Percentiles rank a stretch among this genome's conserved stretches.
Evolutionary conservation across 2,797 vertebrate genomes (phyloP).

Genomic region (Neosilurus hyrtlii): DNA sequence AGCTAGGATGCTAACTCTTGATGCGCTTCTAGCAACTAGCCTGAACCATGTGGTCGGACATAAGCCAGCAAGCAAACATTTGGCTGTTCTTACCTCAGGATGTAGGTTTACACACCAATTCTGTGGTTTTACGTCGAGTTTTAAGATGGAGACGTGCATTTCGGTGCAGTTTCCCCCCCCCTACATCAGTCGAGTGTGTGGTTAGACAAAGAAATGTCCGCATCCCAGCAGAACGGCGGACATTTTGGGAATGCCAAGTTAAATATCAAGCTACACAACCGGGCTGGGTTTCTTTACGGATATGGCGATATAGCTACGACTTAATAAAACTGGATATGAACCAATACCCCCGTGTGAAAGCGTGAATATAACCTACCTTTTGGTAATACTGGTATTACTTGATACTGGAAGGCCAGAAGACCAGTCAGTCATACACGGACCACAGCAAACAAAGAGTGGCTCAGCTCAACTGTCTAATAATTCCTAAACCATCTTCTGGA

Average conservation of each 20-base stretch:
- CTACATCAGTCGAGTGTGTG: neutral
- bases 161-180: neutral
- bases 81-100: neutral
- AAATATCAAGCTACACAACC: neutral
- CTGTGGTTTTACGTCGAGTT: neutral
- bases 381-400: neutral
- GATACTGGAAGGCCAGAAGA: neutral
- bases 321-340: neutral
- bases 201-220: conserved; percentile 47
- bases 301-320: neutral
- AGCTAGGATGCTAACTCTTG: conserved; percentile 50
- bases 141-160: neutral
- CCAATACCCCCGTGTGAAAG: neutral
- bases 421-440: neutral
- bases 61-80: conserved; percentile 58
- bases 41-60: conserved; percentile 75
- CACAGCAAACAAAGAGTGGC: conserved; percentile 27
- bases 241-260: conserved; percentile 70
- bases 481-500: neutral
- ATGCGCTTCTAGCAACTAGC: conserved; percentile 45
- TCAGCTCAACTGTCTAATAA: neutral
- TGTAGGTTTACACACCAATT: too few species aligned
- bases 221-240: conserved; percentile 67
- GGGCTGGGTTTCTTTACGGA: neutral
- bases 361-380: neutral